Evolutionary conservation across 1,140 invertebrate genomes (phyloP), one percentile per base, ranked within the genome.

Genomic region (Ctenoplectra terminalis): DNA sequence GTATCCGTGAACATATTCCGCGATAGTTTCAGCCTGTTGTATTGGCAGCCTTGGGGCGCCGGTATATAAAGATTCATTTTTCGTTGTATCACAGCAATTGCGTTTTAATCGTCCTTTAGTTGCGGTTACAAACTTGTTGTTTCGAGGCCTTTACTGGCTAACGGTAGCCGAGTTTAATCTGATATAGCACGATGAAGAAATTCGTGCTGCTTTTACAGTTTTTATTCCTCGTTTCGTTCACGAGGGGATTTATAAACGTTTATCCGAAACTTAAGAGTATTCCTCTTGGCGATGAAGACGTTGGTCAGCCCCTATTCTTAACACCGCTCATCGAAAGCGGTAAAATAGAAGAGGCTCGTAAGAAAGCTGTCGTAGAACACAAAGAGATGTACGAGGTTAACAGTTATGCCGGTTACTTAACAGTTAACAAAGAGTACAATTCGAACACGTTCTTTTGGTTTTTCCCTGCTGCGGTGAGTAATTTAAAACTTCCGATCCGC

Each of bases 361-460:
- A 92, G 48, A 84, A 92, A 78, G 92, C 94, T 6, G 46, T 81
- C 31, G 94, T 95, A 23, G 85, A 91, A 37, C 88, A 93, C 58
- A 90, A 90, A 75, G 90, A 92, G 58, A 91, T 93, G 83, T 37
- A 82, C 2, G 88, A 92, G 69, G 82, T 95, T 6, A 90, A 85
- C 43, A 95, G 95, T 69, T 96, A 96, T 85, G 93, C 96, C 17
- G 97, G 96, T 1, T 97, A 95, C 86, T 92, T 97, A 13, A 97
- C 96, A 1, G 96, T 98, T 6, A 96, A 98, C 87, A 95, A 96
- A 84, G 89, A 95, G 56, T 96, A 94, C 89, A 96, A 97, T 86
- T 97, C 97, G 0, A 98, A 98, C 90, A 94, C 98, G 83, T 98
- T 97, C 93, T 98, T 98, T 92, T 98, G 97, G 97, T 98, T 97